Conservation (phyloP, 2,113 vertebrate genomes). For the Bolborhynchus lineola region DNA sequence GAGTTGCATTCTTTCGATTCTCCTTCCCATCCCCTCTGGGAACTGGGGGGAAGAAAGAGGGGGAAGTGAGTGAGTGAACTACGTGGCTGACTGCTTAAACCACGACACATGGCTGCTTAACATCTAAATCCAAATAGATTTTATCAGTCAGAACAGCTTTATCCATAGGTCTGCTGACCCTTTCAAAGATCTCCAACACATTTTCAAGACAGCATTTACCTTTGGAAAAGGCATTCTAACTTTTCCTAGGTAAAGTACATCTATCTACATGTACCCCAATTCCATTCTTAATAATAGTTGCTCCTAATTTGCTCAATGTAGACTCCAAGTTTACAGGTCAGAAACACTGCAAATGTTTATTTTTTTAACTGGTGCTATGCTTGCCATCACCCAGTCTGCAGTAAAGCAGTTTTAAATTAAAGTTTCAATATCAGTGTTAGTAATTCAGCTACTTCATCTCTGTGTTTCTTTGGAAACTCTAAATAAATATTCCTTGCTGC, state of each 20-base stretch:
- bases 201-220: neutral
- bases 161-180: neutral
- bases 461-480: neutral
- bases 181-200: neutral
- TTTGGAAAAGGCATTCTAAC: neutral
- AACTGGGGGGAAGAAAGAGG: too few species aligned
- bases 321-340: neutral
- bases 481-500: neutral
- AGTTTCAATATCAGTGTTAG: neutral
- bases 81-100: too few species aligned
- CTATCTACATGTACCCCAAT: neutral
- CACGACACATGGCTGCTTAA: neutral
- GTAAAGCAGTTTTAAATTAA: neutral
- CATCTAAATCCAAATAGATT: constrained; percentile 9
- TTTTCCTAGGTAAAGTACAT: neutral
- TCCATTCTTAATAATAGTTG: neutral
- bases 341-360: neutral
- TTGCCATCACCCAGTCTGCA: neutral
- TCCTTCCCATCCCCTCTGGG: too few species aligned
- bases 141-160: neutral
- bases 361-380: neutral
- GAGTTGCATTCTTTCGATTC: too few species aligned
- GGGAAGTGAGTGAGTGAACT: too few species aligned
- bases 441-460: neutral
- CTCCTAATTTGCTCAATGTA: neutral